Base-by-base conservation (phyloP, 1,140 invertebrate species). In the Eciton burchellii region DNA sequence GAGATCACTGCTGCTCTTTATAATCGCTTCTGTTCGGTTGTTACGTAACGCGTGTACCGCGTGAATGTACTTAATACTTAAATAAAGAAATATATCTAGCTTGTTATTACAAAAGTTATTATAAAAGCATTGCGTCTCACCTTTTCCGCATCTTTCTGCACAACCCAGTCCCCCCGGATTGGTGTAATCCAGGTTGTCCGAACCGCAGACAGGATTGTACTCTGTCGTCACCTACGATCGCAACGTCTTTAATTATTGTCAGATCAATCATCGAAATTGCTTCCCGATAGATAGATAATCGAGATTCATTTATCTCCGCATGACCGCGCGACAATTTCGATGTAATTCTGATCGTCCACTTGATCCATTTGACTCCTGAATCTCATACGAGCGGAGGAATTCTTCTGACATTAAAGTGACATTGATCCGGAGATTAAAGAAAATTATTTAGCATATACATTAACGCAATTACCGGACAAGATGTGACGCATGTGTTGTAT, bases 161-260 rank as follows among this genome's bases (percentile, higher is more conserved):
- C 96, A 97, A 9, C 92, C 85, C 5, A 97, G 91, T 71, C 90
- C 94, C 72, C 95, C 95, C 19, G 93, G 90, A 91, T 97, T 97
- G 0, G 88, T 84, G 85, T 97, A 97, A 0, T 95, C 94, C 9
- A 94, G 90, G 4, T 92, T 92, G 84, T 97, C 95, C 1, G 94
- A 93, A 4, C 96, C 97, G 89, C 97, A 97, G 4, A 97, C 95
- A 41, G 97, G 97, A 91, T 95, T 95, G 85, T 96, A 96, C 84
- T 96, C 94, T 0, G 92, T 84, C 0, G 96, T 96, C 0, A 93
- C 93, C 62, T 94, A 92, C 82, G 84, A 87, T 68, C 62, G 49
- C 5, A 14, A 57, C 45, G 14, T n/a, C 1, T 43, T 47, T 16
- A 59, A 35, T 6, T n/a, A 35, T 35, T 35, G 6, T 35, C 11